A percentile compares a stretch with the other conserved stretches of the same genome.
Evolutionary conservation across 2,113 vertebrate species (phyloP).

Genomic region (Capreolus pygargus): DNA sequence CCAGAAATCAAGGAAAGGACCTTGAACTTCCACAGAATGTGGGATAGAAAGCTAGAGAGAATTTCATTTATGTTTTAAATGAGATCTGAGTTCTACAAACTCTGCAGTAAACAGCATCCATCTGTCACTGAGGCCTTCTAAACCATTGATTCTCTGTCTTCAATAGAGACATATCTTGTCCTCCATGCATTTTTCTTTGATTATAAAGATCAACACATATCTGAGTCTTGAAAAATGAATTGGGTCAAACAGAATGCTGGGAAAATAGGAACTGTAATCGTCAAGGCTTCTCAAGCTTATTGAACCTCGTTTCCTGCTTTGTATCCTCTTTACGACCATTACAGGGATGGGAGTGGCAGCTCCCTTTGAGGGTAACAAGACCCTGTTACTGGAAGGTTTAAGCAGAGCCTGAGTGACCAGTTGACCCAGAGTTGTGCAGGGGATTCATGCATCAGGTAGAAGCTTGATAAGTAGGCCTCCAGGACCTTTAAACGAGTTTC

Average conservation of each 20-base stretch:
- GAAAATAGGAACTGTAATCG: not conserved
- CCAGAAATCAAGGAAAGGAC: not conserved
- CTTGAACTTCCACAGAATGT: not conserved
- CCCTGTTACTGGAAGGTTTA: not conserved
- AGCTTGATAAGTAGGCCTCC: not conserved
- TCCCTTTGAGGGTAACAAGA: not conserved
- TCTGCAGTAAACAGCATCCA: not conserved
- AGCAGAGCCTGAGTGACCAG: not conserved
- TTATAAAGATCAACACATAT: not conserved
- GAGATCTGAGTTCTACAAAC: not conserved
- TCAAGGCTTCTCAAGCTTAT: not conserved
- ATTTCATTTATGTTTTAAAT: not conserved
- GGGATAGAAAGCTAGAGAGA: not conserved
- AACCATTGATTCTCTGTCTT: not conserved
- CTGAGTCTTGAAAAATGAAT: constrained; percentile 14
- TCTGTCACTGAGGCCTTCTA: not conserved
- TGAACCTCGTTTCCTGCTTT: not conserved
- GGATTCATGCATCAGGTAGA: not conserved
- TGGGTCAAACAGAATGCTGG: not conserved
- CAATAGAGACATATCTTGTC: not conserved
- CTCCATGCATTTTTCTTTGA: not conserved
- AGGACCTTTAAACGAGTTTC: not conserved
- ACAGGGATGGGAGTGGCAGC: not conserved
- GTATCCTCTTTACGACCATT: not conserved
- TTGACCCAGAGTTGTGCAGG: not conserved